phyloP scores from a whole-genome alignment of 2,797 vertebrate species.

The Rhynchotus rufescens region DNA sequence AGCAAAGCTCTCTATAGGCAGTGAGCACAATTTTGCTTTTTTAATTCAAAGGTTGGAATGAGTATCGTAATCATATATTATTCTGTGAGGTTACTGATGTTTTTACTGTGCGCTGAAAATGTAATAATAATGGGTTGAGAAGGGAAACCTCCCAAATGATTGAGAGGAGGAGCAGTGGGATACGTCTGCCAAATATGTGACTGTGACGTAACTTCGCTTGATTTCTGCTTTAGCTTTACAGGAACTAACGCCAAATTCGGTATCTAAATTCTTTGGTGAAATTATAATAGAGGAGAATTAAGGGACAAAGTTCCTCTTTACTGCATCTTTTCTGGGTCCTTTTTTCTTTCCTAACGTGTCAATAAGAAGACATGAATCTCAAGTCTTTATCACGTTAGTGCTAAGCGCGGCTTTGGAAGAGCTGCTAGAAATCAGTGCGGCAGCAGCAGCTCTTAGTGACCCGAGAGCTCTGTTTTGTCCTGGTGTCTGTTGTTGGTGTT shows the following conservation, averaged over 20 bases:
- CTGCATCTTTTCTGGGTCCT: background rate
- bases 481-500: background rate
- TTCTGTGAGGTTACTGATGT: background rate
- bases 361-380: background rate
- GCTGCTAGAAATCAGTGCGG: background rate
- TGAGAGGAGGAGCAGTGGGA: background rate
- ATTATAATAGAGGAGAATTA: background rate
- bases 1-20: background rate
- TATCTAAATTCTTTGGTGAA: background rate
- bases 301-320: background rate
- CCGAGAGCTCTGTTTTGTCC: background rate
- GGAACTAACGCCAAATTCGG: background rate
- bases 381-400: background rate
- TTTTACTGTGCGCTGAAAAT: constrained; percentile 18
- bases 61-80: background rate
- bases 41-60: constrained; percentile 4
- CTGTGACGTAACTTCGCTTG: background rate
- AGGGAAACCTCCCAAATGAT: background rate
- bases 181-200: background rate
- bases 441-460: background rate
- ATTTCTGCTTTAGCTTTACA: background rate
- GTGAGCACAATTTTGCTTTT: background rate
- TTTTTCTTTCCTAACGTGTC: background rate
- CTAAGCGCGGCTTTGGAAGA: background rate
- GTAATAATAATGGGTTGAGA: constrained; percentile 2